A percentile compares a stretch with the other conserved stretches of the same genome.
Conservation (phyloP, 2,888 invertebrate genomes). For the Drosophila demipolita region DNA sequence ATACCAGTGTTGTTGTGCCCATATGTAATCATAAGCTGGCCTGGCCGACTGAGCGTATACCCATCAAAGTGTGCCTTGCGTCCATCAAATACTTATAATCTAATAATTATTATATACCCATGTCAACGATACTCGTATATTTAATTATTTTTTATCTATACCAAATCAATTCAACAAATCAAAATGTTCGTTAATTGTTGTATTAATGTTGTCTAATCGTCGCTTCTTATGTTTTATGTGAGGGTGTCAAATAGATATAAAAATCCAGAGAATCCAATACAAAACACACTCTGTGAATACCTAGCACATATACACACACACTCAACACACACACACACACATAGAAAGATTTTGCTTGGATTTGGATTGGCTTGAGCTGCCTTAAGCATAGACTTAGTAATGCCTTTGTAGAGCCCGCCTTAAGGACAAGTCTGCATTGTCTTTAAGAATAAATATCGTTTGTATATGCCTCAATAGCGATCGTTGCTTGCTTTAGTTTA, state of each 20-base stretch:
- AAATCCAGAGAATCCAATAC: slow-evolving; percentile 11
- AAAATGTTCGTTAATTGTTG: slow-evolving; percentile 49
- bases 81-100: slow-evolving; percentile 53
- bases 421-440: slow-evolving; percentile 9
- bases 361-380: slow-evolving; percentile 42
- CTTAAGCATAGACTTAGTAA: slow-evolving; percentile 29
- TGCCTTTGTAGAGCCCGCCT: slow-evolving; percentile 23
- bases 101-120: slow-evolving; percentile 31
- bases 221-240: slow-evolving; percentile 47
- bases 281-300: slow-evolving; percentile 35
- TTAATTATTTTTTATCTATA: slow-evolving; percentile 31
- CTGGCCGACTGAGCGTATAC: slow-evolving; percentile 48
- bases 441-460: slow-evolving; percentile 2
- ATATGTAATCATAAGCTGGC: slow-evolving; percentile 56
- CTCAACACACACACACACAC: slow-evolving; percentile 9
- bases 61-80: slow-evolving; percentile 69
- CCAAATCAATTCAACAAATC: slow-evolving; percentile 11
- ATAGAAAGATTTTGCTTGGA: slow-evolving; percentile 32
- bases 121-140: slow-evolving; percentile 26
- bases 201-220: slow-evolving; percentile 62
- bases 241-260: slow-evolving; percentile 9
- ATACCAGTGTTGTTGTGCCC: slow-evolving; percentile 60
- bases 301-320: slow-evolving; percentile 13
- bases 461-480: slow-evolving; percentile 32
- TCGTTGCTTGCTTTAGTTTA: slow-evolving; percentile 61